A percentile compares a stretch with the other conserved stretches of the same genome.
Evolutionary conservation across 2,113 vertebrate genomes (phyloP).

Genomic region (Notiomystis cincta): DNA sequence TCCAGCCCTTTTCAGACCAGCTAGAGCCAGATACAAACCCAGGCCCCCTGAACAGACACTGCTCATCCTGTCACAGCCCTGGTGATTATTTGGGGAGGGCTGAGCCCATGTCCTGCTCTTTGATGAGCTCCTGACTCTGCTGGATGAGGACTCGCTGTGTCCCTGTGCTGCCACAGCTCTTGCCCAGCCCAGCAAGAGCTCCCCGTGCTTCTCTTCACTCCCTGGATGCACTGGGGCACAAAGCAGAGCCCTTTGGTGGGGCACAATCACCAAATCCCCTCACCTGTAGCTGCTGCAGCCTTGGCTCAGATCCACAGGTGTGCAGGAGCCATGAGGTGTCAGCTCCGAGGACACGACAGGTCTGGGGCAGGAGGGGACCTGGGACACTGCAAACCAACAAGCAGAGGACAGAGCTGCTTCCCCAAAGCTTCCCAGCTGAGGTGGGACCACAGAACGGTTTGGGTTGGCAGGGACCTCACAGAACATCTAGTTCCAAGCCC

Average conservation of each 20-base stretch:
- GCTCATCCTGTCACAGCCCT: neutral
- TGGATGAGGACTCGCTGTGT: neutral
- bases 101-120: neutral
- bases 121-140: accelerated
- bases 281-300: too few species aligned
- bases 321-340: accelerated
- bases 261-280: too few species aligned
- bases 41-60: neutral
- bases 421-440: neutral
- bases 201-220: neutral
- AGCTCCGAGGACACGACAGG: accelerated
- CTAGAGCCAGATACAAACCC: accelerated
- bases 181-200: neutral
- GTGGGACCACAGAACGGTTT: neutral
- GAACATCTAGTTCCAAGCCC: neutral
- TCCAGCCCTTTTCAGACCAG: neutral
- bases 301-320: accelerated
- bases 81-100: neutral
- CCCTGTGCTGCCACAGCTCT: neutral
- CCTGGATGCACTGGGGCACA: accelerated
- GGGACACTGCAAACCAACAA: neutral
- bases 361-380: neutral
- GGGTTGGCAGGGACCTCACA: neutral
- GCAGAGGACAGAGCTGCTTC: neutral
- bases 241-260: neutral